Evolutionary conservation across 2,113 vertebrate species (phyloP).

Genomic region (Saguinus imperator): DNA sequence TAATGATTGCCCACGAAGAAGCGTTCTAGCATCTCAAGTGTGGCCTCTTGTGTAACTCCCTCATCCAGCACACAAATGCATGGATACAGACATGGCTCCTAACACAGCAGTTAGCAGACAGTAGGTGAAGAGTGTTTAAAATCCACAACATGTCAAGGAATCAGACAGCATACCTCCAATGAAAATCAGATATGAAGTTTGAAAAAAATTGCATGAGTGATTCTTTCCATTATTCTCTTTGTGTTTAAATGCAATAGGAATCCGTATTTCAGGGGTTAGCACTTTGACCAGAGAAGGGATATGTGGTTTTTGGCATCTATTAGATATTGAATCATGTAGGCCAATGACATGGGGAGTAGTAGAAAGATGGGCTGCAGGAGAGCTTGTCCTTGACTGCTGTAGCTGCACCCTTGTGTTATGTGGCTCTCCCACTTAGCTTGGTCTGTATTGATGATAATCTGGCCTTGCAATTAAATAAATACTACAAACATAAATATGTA

Average conservation of each 20-base stretch:
- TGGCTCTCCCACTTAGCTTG: not conserved
- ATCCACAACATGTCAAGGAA: not conserved
- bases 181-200: not conserved
- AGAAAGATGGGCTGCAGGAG: not conserved
- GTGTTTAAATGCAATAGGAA: not conserved
- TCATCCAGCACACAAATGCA: not conserved
- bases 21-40: not conserved
- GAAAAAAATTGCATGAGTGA: not conserved
- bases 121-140: not conserved
- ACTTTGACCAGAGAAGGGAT: not conserved
- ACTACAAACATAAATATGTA: not conserved
- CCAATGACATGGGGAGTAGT: not conserved
- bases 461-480: not conserved
- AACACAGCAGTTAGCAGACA: not conserved
- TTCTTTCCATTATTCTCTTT: not conserved
- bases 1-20: not conserved
- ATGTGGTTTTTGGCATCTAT: conserved; percentile 7
- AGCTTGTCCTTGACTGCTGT: rapidly evolving
- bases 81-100: not conserved
- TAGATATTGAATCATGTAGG: not conserved
- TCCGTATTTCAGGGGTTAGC: conserved; percentile 43
- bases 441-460: not conserved
- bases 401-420: not conserved
- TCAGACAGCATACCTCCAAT: not conserved
- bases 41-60: not conserved